Conservation (phyloP, 2,113 vertebrate genomes). For the Nettapus auritus region DNA sequence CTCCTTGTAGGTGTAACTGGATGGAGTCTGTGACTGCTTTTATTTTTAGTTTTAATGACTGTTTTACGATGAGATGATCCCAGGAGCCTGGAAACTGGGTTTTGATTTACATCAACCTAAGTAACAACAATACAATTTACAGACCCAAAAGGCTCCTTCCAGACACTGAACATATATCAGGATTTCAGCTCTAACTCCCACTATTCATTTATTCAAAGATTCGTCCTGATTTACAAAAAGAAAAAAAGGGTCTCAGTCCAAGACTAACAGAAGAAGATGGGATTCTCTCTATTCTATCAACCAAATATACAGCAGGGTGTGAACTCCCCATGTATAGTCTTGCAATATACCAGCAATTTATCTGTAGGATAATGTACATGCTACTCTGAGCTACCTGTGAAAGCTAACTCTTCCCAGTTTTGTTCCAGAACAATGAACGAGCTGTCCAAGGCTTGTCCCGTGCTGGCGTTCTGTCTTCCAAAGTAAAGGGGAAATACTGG, state of each 20-base stretch:
- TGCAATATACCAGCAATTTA: background rate
- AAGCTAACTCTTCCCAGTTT: background rate
- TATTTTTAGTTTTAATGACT: background rate
- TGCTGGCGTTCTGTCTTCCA: background rate
- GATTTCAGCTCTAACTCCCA: background rate
- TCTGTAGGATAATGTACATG: fast-evolving
- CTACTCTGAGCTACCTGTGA: background rate
- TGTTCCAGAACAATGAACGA: fast-evolving
- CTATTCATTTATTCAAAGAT: background rate
- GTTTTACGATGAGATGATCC: background rate
- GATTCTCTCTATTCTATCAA: background rate
- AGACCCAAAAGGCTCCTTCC: background rate
- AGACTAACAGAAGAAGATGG: no score
- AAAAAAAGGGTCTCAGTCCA: background rate
- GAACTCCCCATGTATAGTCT: background rate
- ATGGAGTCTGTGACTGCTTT: background rate
- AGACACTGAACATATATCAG: background rate
- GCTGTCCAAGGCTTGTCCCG: background rate
- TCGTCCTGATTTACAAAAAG: background rate
- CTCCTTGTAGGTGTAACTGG: background rate
- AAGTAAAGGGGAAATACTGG: background rate
- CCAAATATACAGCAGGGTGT: background rate
- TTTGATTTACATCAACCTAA: background rate
- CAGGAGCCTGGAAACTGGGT: background rate
- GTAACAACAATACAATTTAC: background rate